Evolutionary conservation across 2,113 vertebrate genomes (phyloP).

Genomic region (Archilochus colubris): DNA sequence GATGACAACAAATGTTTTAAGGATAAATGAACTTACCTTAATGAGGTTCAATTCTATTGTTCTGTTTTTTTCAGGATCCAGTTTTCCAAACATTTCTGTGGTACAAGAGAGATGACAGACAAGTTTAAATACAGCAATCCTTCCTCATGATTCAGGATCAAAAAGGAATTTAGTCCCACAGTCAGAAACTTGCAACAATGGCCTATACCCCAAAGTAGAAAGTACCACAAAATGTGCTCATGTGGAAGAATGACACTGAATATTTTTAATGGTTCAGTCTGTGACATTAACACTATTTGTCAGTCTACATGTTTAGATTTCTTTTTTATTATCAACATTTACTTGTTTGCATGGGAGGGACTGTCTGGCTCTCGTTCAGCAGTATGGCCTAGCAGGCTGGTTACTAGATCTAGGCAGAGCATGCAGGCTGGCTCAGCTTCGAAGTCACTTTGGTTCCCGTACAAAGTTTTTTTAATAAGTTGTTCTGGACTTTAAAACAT

Average conservation of each 20-base stretch:
- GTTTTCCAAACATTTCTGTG: slow-evolving; percentile 80
- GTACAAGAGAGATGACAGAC: neutral
- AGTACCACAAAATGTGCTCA: neutral
- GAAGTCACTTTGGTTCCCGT: neutral
- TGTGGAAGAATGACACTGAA: neutral
- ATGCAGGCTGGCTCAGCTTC: neutral
- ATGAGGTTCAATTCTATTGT: slow-evolving; percentile 72
- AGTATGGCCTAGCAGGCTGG: neutral
- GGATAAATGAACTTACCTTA: slow-evolving; percentile 70
- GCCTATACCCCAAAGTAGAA: neutral
- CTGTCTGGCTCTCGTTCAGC: neutral
- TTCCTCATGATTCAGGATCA: neutral
- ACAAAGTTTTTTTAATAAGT: neutral
- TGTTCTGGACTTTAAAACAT: neutral
- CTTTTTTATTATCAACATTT: neutral
- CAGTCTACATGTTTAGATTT: neutral
- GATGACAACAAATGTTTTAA: neutral
- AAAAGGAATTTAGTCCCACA: neutral
- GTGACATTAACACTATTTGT: neutral
- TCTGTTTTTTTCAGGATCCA: slow-evolving; percentile 77
- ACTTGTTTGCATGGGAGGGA: neutral
- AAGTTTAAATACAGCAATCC: neutral
- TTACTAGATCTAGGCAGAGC: neutral
- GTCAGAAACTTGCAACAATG: neutral
- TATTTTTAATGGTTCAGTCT: neutral